A percentile compares a stretch with the other conserved stretches of the same genome.
These are phyloP conservation scores for Littorina saxatilis DNA, from an alignment of 1,140 invertebrate genomes.

Conservation along the genomic window DNA sequence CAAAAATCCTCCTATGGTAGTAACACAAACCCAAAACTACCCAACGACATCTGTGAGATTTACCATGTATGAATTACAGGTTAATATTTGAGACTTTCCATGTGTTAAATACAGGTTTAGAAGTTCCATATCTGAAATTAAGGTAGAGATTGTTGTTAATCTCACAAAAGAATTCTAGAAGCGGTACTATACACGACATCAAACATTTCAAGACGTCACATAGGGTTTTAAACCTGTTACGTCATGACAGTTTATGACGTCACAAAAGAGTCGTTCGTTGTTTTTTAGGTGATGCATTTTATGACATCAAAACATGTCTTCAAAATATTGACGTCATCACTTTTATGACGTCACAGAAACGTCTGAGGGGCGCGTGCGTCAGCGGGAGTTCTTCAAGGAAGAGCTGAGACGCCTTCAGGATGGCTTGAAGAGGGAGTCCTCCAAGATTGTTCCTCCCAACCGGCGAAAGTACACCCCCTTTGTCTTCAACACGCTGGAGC, in stretches of 20 bases:
- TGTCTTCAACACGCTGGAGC: slow-evolving; percentile 61
- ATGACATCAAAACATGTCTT: not conserved
- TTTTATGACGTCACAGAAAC: slow-evolving; percentile 17
- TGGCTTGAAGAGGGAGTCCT: slow-evolving; percentile 50
- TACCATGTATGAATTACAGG: no score
- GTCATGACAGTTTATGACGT: no score
- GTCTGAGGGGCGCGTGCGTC: slow-evolving; percentile 45
- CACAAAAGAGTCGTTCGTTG: not conserved
- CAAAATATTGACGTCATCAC: not conserved
- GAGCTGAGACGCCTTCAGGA: slow-evolving; percentile 54
- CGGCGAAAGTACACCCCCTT: slow-evolving; percentile 59
- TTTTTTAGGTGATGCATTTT: not conserved
- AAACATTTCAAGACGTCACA: not conserved
- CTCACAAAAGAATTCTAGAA: not conserved
- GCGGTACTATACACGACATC: not conserved
- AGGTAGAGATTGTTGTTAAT: no score
- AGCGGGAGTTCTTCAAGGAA: slow-evolving; percentile 57
- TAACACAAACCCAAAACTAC: no score
- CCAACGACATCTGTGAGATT: no score
- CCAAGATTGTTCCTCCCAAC: slow-evolving; percentile 53
- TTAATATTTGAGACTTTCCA: no score
- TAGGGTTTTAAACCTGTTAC: no score
- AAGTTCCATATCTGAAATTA: no score
- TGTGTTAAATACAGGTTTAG: no score
- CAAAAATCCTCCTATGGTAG: no score